Conservation (phyloP, 2,113 vertebrate species). For the Chaetorhynchus papuensis region DNA sequence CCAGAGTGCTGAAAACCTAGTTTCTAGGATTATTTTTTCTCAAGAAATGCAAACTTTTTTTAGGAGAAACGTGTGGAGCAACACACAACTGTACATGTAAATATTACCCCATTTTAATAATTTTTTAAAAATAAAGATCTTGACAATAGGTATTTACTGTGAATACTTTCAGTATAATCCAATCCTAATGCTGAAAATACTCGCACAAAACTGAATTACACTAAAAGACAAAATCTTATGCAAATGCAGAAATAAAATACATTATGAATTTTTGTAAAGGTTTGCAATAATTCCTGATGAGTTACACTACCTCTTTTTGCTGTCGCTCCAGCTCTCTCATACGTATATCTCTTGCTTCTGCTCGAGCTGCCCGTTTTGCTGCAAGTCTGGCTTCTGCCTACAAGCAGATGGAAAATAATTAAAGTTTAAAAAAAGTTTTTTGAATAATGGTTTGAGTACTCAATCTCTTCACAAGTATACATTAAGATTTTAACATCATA, state of each 20-base stretch:
- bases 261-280: not conserved
- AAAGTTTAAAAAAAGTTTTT: not conserved
- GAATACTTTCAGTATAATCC: not conserved
- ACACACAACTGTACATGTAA: not conserved
- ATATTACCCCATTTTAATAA: not conserved
- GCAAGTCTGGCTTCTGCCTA: conserved; percentile 96
- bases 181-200: not conserved
- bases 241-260: not conserved
- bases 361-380: conserved; percentile 92
- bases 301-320: conserved; percentile 88
- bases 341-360: conserved; percentile 95
- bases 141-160: not conserved
- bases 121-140: not conserved
- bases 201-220: not conserved
- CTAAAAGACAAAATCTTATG: not conserved
- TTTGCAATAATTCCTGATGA: not conserved
- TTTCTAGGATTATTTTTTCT: not conserved
- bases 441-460: not conserved
- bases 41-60: not conserved
- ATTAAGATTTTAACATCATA: not conserved
- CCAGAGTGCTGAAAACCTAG: not conserved
- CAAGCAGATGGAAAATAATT: not conserved
- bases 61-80: not conserved
- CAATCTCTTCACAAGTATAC: not conserved
- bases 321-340: conserved; percentile 96